A percentile compares a stretch with the other conserved stretches of the same genome.
These are phyloP conservation scores for Lacanobia wlatinum DNA, from an alignment of 2,888 invertebrate genomes.

Conservation along the genomic window DNA sequence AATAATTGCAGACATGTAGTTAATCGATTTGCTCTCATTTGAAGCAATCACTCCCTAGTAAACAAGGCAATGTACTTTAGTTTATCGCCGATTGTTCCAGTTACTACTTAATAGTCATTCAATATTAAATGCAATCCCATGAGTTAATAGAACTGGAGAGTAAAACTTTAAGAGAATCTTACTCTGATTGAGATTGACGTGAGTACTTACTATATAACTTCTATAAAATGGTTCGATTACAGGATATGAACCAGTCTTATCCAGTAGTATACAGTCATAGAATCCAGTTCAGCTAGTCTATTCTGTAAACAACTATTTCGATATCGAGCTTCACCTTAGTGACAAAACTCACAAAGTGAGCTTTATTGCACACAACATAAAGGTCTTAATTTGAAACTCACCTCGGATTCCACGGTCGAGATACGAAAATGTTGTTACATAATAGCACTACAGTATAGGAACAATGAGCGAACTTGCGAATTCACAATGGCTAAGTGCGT, in stretches of 20 bases:
- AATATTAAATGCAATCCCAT: conserved; percentile 6
- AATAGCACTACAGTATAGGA: too few relatives aligned
- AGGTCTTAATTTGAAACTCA: too few relatives aligned
- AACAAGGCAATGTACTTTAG: conserved; percentile 18
- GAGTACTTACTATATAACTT: conserved; percentile 22
- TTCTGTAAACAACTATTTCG: too few relatives aligned
- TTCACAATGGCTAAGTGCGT: neutral
- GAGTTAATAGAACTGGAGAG: conserved; percentile 10
- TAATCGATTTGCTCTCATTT: conserved; percentile 41
- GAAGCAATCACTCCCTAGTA: neutral
- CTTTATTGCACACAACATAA: too few relatives aligned
- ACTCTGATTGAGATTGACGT: conserved; percentile 6
- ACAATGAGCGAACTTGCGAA: neutral
- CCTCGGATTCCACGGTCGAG: too few relatives aligned
- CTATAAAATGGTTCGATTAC: conserved; percentile 6
- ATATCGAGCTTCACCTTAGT: too few relatives aligned
- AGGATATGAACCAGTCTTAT: conserved; percentile 8
- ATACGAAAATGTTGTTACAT: too few relatives aligned
- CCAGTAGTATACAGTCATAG: neutral
- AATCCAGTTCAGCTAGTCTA: too few relatives aligned
- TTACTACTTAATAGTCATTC: conserved; percentile 17
- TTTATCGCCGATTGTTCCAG: conserved; percentile 22
- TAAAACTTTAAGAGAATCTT: conserved; percentile 2
- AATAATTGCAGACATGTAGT: conserved; percentile 11
- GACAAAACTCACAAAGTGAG: too few relatives aligned